Conservation (phyloP, 2,113 vertebrate species). For the Miniopterus natalensis region DNA sequence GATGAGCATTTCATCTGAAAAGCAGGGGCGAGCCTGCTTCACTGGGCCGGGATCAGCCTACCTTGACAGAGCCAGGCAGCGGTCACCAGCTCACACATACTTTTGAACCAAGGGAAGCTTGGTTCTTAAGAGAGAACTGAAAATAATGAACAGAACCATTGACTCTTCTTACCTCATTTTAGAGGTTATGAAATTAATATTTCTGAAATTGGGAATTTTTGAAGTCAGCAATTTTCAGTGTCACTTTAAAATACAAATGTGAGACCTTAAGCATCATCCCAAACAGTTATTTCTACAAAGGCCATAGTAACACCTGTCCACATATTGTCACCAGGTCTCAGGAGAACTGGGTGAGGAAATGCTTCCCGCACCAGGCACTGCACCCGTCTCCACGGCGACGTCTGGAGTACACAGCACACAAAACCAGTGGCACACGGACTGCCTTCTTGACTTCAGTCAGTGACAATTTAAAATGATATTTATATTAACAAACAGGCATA, state of each 20-base stretch:
- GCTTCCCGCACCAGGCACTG: background rate
- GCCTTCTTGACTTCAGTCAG: background rate
- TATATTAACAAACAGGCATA: background rate
- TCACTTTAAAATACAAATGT: background rate
- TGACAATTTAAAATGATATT: background rate
- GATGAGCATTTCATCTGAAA: background rate
- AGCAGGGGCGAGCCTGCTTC: background rate
- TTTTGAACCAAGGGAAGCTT: background rate
- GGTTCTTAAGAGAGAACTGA: conserved; percentile 42
- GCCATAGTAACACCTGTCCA: background rate
- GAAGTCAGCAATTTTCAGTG: background rate
- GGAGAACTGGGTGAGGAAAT: background rate
- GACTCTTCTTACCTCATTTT: background rate
- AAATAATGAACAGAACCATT: background rate
- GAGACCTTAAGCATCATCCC: background rate
- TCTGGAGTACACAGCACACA: background rate
- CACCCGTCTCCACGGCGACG: background rate
- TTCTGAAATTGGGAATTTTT: background rate
- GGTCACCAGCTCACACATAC: background rate
- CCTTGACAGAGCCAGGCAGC: background rate
- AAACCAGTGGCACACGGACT: background rate
- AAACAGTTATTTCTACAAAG: background rate
- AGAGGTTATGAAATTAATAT: background rate
- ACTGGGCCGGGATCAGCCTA: background rate
- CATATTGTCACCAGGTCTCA: background rate